phyloP scores from a whole-genome alignment of 2,797 vertebrate species.

The Ibycter americanus region DNA sequence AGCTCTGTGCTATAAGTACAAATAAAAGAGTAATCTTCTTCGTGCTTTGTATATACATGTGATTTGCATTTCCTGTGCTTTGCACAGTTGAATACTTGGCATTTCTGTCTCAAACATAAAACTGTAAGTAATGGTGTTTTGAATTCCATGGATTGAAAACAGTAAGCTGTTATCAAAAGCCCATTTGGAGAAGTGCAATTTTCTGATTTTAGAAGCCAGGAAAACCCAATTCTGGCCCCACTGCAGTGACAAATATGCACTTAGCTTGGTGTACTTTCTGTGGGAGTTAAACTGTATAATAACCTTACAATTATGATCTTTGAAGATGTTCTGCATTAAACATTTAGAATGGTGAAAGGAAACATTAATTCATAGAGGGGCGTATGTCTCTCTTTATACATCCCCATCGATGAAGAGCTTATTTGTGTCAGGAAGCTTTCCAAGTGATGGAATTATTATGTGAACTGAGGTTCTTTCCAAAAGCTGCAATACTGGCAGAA shows the following conservation, averaged over 20 bases:
- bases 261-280: constrained; percentile 16
- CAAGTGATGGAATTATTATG: constrained; percentile 13
- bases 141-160: constrained; percentile 41
- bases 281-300: constrained; percentile 36
- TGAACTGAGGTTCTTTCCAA: constrained; percentile 5
- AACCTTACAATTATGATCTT: constrained; percentile 32
- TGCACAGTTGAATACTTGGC: constrained; percentile 1
- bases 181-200: constrained; percentile 32
- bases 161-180: constrained; percentile 47
- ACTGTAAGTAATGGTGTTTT: constrained; percentile 35
- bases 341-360: constrained; percentile 41
- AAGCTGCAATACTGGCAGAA: neutral
- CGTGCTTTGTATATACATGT: neutral
- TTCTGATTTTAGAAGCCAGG: constrained; percentile 58
- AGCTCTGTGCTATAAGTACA: neutral
- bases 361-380: constrained; percentile 19
- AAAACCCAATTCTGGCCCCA: constrained; percentile 12
- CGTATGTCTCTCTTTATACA: neutral
- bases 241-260: neutral
- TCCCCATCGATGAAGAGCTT: constrained; percentile 9
- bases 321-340: constrained; percentile 56
- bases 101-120: constrained; percentile 31
- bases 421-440: constrained; percentile 49
- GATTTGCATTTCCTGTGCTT: constrained; percentile 32
- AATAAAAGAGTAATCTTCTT: neutral